A percentile compares a stretch with the other conserved stretches of the same genome.
phyloP scores from a whole-genome alignment of 2,113 vertebrate species.

The Ceratotherium simum region DNA sequence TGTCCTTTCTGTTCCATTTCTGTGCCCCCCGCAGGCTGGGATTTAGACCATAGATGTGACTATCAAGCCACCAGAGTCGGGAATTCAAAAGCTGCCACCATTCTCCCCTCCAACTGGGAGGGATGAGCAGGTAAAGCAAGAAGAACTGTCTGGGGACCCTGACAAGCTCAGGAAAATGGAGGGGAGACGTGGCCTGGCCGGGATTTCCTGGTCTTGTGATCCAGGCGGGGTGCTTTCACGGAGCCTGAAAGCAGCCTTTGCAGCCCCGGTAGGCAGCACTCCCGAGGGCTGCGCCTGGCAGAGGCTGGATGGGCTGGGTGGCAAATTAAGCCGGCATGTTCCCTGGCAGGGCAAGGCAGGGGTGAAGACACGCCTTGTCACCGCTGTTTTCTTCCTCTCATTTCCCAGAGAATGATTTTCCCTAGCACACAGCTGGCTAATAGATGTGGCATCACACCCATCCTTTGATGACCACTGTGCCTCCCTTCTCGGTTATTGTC shows the following conservation, averaged over 20 bases:
- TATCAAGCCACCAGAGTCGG: not conserved
- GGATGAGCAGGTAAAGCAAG: not conserved
- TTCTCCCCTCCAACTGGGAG: fast-evolving
- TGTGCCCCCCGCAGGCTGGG: not conserved
- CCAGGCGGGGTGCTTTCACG: not conserved
- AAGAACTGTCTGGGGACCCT: not conserved
- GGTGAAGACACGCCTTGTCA: no score
- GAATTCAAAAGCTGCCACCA: not conserved
- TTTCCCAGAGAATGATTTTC: not conserved
- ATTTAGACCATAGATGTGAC: not conserved
- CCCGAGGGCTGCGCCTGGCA: fast-evolving
- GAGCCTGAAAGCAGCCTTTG: not conserved
- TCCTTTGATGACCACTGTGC: not conserved
- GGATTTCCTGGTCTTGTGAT: not conserved
- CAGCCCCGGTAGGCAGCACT: fast-evolving
- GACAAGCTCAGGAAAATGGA: not conserved
- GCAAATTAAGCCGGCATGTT: no score
- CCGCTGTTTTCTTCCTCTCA: not conserved
- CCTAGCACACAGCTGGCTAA: not conserved
- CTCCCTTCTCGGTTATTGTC: fast-evolving
- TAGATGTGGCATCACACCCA: not conserved
- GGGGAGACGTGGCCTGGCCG: not conserved
- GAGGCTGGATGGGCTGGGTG: no score
- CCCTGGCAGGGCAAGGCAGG: not conserved
- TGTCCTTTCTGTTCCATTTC: not conserved